phyloP scores from a whole-genome alignment of 2,888 invertebrate genomes.

The Microchrysa polita region DNA sequence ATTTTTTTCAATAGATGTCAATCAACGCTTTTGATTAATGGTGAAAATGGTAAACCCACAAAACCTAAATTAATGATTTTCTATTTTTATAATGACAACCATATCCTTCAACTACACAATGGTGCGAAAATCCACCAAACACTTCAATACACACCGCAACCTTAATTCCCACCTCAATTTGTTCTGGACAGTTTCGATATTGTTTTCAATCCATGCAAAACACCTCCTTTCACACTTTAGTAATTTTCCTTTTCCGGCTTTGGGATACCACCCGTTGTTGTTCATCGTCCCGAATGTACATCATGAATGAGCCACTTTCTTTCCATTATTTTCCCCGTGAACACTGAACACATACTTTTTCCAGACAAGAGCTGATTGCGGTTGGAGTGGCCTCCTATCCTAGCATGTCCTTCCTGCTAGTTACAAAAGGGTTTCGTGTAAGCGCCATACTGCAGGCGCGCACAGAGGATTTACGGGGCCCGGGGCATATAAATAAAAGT shows the following conservation, averaged over 20 bases:
- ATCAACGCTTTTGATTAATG: too few relatives aligned
- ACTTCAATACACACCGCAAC: not conserved
- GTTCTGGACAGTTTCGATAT: slow-evolving; percentile 3
- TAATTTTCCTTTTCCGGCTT: slow-evolving; percentile 6
- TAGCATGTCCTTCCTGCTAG: not conserved
- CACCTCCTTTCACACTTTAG: slow-evolving; percentile 20
- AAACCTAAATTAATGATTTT: too few relatives aligned
- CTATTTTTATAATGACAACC: too few relatives aligned
- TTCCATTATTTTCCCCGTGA: too few relatives aligned
- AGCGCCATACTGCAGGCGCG: slow-evolving; percentile 13
- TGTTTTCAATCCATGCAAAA: slow-evolving; percentile 1
- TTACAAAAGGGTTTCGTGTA: not conserved
- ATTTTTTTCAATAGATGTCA: too few relatives aligned
- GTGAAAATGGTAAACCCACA: too few relatives aligned
- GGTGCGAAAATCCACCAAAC: not conserved
- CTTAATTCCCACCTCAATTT: slow-evolving; percentile 14
- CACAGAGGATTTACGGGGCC: too few relatives aligned
- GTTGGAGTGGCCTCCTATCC: not conserved
- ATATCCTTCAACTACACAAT: too few relatives aligned
- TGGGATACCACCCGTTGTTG: not conserved
- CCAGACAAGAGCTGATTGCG: not conserved
- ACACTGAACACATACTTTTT: too few relatives aligned
- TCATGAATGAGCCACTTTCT: not conserved
- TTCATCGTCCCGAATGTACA: not conserved
- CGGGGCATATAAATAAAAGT: too few relatives aligned